A percentile compares a stretch with the other conserved stretches of the same genome.
Evolutionary conservation across 1,140 invertebrate species (phyloP).

Genomic region (Drosophila neocordata): DNA sequence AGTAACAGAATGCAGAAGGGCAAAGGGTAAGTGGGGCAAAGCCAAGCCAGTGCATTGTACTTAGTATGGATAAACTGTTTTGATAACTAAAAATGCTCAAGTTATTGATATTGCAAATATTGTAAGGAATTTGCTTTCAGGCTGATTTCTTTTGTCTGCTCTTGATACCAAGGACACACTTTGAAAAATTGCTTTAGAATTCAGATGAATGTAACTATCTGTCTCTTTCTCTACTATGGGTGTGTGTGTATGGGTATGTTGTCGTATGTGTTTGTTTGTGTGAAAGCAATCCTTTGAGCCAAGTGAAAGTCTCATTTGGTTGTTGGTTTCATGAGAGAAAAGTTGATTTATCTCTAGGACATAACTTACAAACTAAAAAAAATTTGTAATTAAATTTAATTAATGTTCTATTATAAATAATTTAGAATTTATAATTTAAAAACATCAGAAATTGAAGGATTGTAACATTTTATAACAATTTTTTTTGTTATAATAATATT

Average conservation of each 20-base stretch:
- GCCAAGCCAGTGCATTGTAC: conserved; percentile 23
- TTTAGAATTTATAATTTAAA: too few relatives aligned
- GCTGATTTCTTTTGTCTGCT: conserved; percentile 10
- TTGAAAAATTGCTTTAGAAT: neutral
- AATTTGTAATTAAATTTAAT: too few relatives aligned
- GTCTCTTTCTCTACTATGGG: neutral
- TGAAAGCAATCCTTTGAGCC: neutral
- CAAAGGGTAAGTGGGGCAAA: neutral
- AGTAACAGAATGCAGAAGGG: neutral
- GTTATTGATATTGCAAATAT: conserved; percentile 75
- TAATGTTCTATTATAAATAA: too few relatives aligned
- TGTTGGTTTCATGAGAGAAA: neutral
- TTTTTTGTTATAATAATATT: too few relatives aligned
- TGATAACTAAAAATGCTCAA: conserved; percentile 73
- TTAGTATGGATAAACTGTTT: conserved; percentile 76
- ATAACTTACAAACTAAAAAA: too few relatives aligned
- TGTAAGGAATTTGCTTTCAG: conserved; percentile 43
- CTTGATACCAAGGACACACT: conserved; percentile 10
- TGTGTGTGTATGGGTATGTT: neutral
- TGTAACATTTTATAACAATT: too few relatives aligned
- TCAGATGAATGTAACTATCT: neutral
- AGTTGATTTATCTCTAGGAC: too few relatives aligned
- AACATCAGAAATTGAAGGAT: too few relatives aligned
- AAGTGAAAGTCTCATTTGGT: neutral
- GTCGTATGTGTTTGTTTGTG: neutral